A percentile compares a stretch with the other conserved stretches of the same genome.
phyloP scores from a whole-genome alignment of 2,113 vertebrate genomes.

The Myotis lucifugus region DNA sequence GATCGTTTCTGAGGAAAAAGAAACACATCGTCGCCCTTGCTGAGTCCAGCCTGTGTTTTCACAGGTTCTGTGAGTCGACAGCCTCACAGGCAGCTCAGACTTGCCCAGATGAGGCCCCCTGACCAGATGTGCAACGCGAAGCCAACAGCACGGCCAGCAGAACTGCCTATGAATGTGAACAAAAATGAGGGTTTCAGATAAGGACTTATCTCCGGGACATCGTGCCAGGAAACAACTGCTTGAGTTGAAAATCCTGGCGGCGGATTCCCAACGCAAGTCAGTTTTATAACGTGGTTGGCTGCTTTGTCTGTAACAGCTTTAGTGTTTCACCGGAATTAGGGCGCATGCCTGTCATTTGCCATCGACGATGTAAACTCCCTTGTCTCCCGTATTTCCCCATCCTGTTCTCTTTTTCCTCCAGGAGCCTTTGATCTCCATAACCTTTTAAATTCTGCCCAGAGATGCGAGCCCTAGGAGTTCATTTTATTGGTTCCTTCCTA shows the following conservation, averaged over 20 bases:
- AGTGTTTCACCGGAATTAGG: neutral
- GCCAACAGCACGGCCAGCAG: conserved; percentile 37
- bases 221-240: neutral
- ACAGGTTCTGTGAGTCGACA: conserved; percentile 5
- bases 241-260: neutral
- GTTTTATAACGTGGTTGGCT: neutral
- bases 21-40: neutral
- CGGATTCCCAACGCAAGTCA: conserved; percentile 17
- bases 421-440: conserved; percentile 6
- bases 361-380: neutral
- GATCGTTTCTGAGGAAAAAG: conserved; percentile 20
- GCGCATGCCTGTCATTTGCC: neutral
- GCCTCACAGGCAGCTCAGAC: neutral
- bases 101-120: neutral
- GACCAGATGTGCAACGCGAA: conserved; percentile 32
- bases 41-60: neutral
- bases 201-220: conserved; percentile 38
- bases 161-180: conserved; percentile 26
- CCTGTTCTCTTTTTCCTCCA: neutral
- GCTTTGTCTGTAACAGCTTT: conserved; percentile 33
- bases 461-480: neutral
- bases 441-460: neutral
- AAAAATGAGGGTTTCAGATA: conserved; percentile 52
- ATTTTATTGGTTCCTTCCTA: neutral
- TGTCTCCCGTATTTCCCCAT: neutral